Percentiles rank a stretch among this genome's conserved stretches.
phyloP scores from a whole-genome alignment of 2,797 vertebrate species.

The Paguma larvata region DNA sequence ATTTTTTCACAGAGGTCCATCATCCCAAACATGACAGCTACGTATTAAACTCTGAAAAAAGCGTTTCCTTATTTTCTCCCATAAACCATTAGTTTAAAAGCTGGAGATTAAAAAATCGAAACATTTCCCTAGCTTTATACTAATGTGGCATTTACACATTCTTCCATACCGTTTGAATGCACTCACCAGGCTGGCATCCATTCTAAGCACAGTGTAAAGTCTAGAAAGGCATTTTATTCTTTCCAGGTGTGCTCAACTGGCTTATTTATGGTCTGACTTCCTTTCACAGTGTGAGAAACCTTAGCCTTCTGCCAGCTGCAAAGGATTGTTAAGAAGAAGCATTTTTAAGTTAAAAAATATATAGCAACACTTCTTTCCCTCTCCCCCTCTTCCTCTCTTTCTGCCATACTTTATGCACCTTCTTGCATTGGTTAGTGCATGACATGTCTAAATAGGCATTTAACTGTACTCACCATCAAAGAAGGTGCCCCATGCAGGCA shows the following conservation, averaged over 20 bases:
- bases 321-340: conserved; percentile 85
- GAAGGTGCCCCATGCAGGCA: conserved; percentile 67
- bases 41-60: conserved; percentile 24
- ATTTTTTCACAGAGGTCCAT: neutral
- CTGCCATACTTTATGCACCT: conserved; percentile 76
- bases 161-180: conserved; percentile 7
- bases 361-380: conserved; percentile 79
- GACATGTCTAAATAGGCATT: conserved; percentile 80
- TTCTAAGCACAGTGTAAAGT: conserved; percentile 79
- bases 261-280: conserved; percentile 89
- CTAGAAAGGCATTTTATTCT: conserved; percentile 86
- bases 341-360: conserved; percentile 85
- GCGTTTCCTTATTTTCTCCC: conserved; percentile 54
- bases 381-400: conserved; percentile 47
- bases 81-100: conserved; percentile 43
- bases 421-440: conserved; percentile 78
- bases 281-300: conserved; percentile 86
- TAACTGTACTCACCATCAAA: conserved; percentile 79
- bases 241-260: conserved; percentile 88
- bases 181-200: conserved; percentile 72
- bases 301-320: conserved; percentile 89
- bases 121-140: conserved; percentile 53
- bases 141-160: conserved; percentile 74
- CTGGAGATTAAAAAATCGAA: conserved; percentile 72
- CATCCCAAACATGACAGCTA: neutral